phyloP scores from a whole-genome alignment of 2,888 invertebrate species.

The Lepidocyrtinus sp. region DNA sequence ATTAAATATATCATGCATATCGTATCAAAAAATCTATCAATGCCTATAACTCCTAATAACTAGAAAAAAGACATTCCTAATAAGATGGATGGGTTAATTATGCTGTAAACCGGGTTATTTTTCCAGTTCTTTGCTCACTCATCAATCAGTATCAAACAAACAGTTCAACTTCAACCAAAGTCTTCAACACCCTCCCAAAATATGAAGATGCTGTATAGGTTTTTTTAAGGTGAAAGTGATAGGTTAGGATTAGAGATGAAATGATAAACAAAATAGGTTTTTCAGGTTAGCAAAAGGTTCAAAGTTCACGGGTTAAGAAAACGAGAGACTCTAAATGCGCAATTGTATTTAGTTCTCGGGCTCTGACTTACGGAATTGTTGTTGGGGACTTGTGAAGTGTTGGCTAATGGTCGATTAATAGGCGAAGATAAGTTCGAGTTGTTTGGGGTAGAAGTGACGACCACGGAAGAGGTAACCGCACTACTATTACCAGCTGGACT shows the following conservation, averaged over 20 bases:
- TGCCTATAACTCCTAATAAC: not conserved
- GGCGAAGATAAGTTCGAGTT: conserved; percentile 40
- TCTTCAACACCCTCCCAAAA: conserved; percentile 55
- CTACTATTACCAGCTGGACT: conserved; percentile 29
- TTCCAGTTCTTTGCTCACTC: conserved; percentile 19
- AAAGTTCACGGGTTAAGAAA: too few species aligned
- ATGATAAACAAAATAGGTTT: conserved; percentile 2
- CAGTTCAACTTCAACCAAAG: conserved; percentile 39
- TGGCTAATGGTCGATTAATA: conserved; percentile 78
- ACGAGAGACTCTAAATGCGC: too few species aligned
- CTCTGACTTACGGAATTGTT: conserved; percentile 69
- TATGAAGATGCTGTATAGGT: not conserved
- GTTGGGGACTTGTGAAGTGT: conserved; percentile 82
- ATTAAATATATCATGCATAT: not conserved
- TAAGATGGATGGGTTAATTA: conserved; percentile 43
- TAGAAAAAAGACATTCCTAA: not conserved
- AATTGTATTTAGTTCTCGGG: conserved; percentile 1
- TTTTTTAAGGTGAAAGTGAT: not conserved
- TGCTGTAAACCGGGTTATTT: conserved; percentile 22
- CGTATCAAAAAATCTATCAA: too few species aligned
- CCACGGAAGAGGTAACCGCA: conserved; percentile 33
- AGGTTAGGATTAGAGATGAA: too few species aligned
- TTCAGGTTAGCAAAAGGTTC: not conserved
- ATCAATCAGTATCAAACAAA: not conserved
- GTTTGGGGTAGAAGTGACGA: conserved; percentile 48